These are phyloP conservation scores for Dryas iulia DNA, from an alignment of 1,140 invertebrate genomes.

Conservation along the genomic window DNA sequence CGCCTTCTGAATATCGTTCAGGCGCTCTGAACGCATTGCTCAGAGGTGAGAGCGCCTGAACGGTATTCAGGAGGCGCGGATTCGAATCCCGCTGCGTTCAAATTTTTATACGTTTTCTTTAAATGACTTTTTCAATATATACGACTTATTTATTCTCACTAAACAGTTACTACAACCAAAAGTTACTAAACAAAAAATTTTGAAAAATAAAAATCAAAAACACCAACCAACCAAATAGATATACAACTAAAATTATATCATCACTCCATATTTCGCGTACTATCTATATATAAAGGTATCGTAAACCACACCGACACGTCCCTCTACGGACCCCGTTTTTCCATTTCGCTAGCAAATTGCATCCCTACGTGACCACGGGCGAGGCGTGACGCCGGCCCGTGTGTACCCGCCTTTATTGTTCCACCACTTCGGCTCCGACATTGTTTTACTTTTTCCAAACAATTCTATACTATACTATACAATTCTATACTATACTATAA, in stretches of 20 bases:
- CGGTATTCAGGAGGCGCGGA: too few species aligned
- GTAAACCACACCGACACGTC: conserved; percentile 27
- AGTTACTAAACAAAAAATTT: too few species aligned
- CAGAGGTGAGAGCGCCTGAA: too few species aligned
- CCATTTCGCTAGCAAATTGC: conserved; percentile 33
- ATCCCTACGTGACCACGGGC: conserved; percentile 28
- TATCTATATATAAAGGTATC: conserved; percentile 7
- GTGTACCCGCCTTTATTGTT: conserved; percentile 18
- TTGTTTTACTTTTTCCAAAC: conserved; percentile 20
- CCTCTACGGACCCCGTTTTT: conserved; percentile 24
- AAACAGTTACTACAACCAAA: too few species aligned
- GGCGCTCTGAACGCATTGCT: too few species aligned
- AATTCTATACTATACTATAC: background rate
- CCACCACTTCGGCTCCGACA: conserved; percentile 4
- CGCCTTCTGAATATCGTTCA: too few species aligned
- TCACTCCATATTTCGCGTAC: background rate
- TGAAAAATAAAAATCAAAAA: too few species aligned
- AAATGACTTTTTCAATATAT: too few species aligned
- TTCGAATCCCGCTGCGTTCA: too few species aligned
- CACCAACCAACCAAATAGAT: background rate
- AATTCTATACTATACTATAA: background rate
- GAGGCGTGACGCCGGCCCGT: conserved; percentile 27
- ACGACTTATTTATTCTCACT: too few species aligned
- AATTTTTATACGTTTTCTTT: too few species aligned
- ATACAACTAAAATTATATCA: background rate